phyloP scores from a whole-genome alignment of 2,797 vertebrate genomes.

The Chloroceryle amazona region DNA sequence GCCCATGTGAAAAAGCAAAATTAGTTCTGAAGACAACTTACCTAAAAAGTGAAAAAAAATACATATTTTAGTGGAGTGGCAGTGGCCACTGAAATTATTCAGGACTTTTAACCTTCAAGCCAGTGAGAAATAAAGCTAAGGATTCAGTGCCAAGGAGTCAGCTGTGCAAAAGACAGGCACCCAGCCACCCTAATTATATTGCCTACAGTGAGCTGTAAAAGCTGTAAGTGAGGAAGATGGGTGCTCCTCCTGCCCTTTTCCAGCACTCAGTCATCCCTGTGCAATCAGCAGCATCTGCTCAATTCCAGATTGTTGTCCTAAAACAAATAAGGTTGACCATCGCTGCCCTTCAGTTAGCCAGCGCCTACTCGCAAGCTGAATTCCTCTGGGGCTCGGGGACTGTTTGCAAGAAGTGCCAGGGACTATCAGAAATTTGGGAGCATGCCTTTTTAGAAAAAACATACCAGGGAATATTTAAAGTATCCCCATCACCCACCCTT shows the following conservation, averaged over 20 bases:
- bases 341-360: not conserved
- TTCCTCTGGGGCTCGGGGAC: not conserved
- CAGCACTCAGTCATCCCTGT: not conserved
- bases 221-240: not conserved
- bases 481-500: not conserved
- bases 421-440: not conserved
- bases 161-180: not conserved
- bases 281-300: not conserved
- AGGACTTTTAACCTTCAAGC: not conserved
- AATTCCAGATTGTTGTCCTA: rapidly evolving
- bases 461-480: not conserved
- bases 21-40: not conserved
- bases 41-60: not conserved
- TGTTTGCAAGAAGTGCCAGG: not conserved
- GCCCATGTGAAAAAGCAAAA: not conserved
- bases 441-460: not conserved
- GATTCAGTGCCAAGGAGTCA: not conserved
- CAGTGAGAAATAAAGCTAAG: not conserved
- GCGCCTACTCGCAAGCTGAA: not conserved
- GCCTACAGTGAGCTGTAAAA: not conserved
- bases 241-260: not conserved
- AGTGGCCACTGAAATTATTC: not conserved
- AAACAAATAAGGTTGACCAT: not conserved
- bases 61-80: not conserved
- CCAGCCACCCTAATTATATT: not conserved